Percentiles rank a stretch among this genome's conserved stretches.
These are phyloP conservation scores for Brachionus plicatilis DNA, from an alignment of 1,140 invertebrate species.

Conservation along the genomic window DNA sequence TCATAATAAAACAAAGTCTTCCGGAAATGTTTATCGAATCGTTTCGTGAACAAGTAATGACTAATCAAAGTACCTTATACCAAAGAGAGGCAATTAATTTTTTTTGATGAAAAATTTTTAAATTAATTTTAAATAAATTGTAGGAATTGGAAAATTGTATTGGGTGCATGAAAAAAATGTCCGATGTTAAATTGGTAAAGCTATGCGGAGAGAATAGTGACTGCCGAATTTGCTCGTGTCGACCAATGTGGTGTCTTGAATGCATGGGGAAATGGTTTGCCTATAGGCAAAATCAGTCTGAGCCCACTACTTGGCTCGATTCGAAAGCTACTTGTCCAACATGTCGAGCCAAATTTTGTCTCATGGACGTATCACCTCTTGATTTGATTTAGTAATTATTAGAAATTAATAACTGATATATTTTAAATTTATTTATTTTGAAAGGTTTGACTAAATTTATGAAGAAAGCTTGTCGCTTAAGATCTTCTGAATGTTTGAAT, in stretches of 20 bases:
- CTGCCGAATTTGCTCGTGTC: slow-evolving; percentile 65
- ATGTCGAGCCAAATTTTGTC: slow-evolving; percentile 75
- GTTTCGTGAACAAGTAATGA: slow-evolving; percentile 68
- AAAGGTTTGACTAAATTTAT: neutral
- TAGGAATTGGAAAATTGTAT: slow-evolving; percentile 73
- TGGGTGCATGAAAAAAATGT: slow-evolving; percentile 73
- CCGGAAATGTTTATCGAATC: slow-evolving; percentile 76
- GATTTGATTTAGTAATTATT: neutral
- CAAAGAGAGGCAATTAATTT: slow-evolving; percentile 26
- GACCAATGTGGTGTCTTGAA: slow-evolving; percentile 80
- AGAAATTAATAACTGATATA: neutral
- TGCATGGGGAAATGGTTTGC: slow-evolving; percentile 73
- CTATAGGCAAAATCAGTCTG: slow-evolving; percentile 69
- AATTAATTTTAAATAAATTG: slow-evolving; percentile 26
- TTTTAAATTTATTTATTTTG: neutral
- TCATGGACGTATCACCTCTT: slow-evolving; percentile 68
- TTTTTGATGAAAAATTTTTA: neutral
- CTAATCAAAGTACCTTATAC: slow-evolving; percentile 61
- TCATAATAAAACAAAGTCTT: slow-evolving; percentile 71
- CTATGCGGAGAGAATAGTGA: slow-evolving; percentile 61
- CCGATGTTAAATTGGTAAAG: slow-evolving; percentile 75
- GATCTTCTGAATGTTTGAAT: too few relatives aligned
- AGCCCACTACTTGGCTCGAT: slow-evolving; percentile 71
- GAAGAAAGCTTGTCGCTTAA: neutral
- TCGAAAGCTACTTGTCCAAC: slow-evolving; percentile 82